Evolutionary conservation across 2,888 invertebrate genomes (phyloP).

Genomic region (Conchocele bisecta): DNA sequence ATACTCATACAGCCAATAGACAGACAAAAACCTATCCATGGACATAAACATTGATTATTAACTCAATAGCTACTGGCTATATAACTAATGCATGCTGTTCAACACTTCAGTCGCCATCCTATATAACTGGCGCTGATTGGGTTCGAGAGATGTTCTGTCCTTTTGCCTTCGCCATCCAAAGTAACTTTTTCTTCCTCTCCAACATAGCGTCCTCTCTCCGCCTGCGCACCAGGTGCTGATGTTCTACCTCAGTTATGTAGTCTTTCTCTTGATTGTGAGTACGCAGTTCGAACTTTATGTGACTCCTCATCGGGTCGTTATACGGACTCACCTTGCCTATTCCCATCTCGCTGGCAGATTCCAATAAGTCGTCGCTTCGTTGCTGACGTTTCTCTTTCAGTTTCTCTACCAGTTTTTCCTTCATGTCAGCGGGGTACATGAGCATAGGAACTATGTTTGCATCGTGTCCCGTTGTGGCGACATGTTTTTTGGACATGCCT

Average conservation of each 20-base stretch:
- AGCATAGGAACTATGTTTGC: slow-evolving; percentile 77
- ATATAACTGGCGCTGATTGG: slow-evolving; percentile 39
- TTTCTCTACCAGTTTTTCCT: slow-evolving; percentile 66
- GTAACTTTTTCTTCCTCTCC: slow-evolving; percentile 70
- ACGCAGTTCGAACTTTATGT: slow-evolving; percentile 77
- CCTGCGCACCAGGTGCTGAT: slow-evolving; percentile 58
- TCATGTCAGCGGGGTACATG: slow-evolving; percentile 78
- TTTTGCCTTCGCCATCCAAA: slow-evolving; percentile 75
- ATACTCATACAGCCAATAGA: too few species aligned
- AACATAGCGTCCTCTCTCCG: slow-evolving; percentile 61
- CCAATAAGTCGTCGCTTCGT: slow-evolving; percentile 52
- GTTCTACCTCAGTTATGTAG: slow-evolving; percentile 67
- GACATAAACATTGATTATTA: too few species aligned
- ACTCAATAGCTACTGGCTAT: too few species aligned
- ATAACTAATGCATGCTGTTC: too few species aligned
- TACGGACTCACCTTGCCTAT: slow-evolving; percentile 74
- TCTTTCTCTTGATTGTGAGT: slow-evolving; percentile 78
- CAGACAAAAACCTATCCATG: too few species aligned
- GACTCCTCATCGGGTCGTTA: slow-evolving; percentile 78
- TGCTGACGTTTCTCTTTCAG: slow-evolving; percentile 62
- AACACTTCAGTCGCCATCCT: too few species aligned
- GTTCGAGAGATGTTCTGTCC: slow-evolving; percentile 34
- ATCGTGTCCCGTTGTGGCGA: slow-evolving; percentile 68
- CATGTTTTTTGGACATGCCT: slow-evolving; percentile 43
- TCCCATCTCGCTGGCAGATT: slow-evolving; percentile 61